A percentile compares a stretch with the other conserved stretches of the same genome.
phyloP scores from a whole-genome alignment of 2,888 invertebrate species.

The Suillia variegata region DNA sequence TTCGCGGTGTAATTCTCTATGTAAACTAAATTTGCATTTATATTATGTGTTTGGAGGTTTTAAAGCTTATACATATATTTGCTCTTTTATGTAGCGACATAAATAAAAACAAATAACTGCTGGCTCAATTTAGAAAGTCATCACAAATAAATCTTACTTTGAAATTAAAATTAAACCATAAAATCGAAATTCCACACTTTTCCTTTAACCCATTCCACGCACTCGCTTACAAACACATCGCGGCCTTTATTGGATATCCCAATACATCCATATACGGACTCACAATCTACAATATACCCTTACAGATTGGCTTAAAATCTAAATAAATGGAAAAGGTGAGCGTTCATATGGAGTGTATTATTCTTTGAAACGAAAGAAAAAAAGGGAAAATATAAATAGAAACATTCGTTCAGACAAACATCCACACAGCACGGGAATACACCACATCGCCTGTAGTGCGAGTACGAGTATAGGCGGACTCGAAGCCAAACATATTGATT shows the following conservation, averaged over 20 bases:
- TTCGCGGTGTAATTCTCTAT: too few relatives aligned
- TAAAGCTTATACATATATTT: too few relatives aligned
- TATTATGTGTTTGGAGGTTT: too few relatives aligned
- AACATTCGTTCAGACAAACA: not conserved
- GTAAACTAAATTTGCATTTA: too few relatives aligned
- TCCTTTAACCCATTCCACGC: not conserved
- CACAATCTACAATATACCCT: not conserved
- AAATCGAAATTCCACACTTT: not conserved
- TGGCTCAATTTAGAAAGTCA: too few relatives aligned
- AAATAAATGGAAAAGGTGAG: not conserved
- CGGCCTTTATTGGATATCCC: not conserved
- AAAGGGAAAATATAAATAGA: constrained; percentile 4
- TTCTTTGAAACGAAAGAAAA: not conserved
- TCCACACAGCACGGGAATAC: not conserved
- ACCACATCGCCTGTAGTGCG: not conserved
- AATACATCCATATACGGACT: too few relatives aligned
- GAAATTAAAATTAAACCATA: not conserved
- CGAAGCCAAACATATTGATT: constrained; percentile 25
- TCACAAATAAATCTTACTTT: not conserved
- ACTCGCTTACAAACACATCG: not conserved
- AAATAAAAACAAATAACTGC: too few relatives aligned
- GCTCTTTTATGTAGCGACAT: too few relatives aligned
- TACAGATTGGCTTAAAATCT: constrained; percentile 1
- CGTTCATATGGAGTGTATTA: not conserved
- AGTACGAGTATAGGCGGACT: not conserved